Evolutionary conservation across 2,888 invertebrate species (phyloP), one percentile per base, ranked within the genome.

Genomic region (Nebria salina): DNA sequence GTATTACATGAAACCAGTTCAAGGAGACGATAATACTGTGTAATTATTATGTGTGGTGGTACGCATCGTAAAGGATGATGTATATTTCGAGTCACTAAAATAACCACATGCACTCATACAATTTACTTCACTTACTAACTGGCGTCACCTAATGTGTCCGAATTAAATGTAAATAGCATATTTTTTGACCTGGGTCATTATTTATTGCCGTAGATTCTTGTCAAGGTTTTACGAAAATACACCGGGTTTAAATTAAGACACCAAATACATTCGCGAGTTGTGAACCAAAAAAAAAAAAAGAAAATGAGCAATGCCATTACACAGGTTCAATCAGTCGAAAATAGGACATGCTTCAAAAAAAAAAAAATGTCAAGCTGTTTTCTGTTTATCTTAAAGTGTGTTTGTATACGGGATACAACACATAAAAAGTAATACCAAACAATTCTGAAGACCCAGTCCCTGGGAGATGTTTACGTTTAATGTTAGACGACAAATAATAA

Each of bases 1-100:
- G 6, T 20, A 70, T 70, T 11, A 13, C 25, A 70, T 4, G 70
- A 70, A 70, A 15, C 20, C 70, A 70, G 70, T 70, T 70, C 70
- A 70, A 70, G 70, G 70, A n/a, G 20, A 70, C 54, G 54, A 54
- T 54, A 54, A 8, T 8, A 34, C 34, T 34, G 34, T 34, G 54
- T 54, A 54, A 54, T 54, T 54, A 54, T 54, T 54, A 54, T 54
- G 54, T 54, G 54, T 7, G 54, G 54, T 54, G 8, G 54, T 54
- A 54, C 54, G 7, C 54, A 54, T 54, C 54, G 4, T 54, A 54
- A 54, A 54, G 5, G 34, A 34, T 34, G 11, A 54, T 54, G 11
- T 13, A 54, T 54, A 8, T 13, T 11, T 54, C 54, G 2, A 54
- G 11, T 11, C 54, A 54, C 54, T 54, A 54, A 54, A 54, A 54